phyloP scores from a whole-genome alignment of 2,888 invertebrate species.

The Parnassius orleans region DNA sequence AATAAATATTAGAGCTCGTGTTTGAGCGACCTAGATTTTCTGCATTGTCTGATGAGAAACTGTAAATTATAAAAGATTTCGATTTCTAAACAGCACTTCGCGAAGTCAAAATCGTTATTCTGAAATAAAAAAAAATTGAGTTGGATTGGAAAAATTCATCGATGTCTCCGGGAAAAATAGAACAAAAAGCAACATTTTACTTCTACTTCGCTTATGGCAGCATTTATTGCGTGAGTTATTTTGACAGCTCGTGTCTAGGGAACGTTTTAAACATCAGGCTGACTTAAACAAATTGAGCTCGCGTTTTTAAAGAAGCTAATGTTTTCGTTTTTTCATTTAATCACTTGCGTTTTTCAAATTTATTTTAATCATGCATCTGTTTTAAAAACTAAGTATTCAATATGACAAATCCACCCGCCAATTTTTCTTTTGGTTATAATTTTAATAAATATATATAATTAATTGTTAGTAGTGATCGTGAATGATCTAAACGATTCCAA shows the following conservation, averaged over 20 bases:
- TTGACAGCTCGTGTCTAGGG: constrained; percentile 28
- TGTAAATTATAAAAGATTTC: constrained; percentile 10
- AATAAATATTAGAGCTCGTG: background rate
- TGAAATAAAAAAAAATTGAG: constrained; percentile 2
- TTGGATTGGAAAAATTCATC: background rate
- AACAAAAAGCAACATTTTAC: constrained; percentile 1
- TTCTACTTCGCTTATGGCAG: constrained; percentile 6
- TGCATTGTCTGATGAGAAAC: background rate
- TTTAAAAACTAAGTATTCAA: background rate
- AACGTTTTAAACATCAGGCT: constrained; percentile 19
- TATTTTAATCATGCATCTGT: background rate
- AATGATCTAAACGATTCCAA: too few relatives aligned
- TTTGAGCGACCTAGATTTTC: background rate
- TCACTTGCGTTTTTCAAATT: background rate
- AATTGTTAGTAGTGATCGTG: too few relatives aligned
- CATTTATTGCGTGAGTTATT: constrained; percentile 22
- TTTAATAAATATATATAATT: too few relatives aligned
- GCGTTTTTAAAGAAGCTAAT: constrained; percentile 5
- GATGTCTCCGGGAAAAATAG: constrained; percentile 1
- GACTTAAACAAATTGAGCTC: constrained; percentile 9
- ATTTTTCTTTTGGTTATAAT: too few relatives aligned
- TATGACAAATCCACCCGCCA: too few relatives aligned
- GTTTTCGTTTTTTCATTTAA: constrained; percentile 5
- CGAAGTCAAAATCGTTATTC: constrained; percentile 1
- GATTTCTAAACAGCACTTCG: constrained; percentile 8